Percentiles rank a stretch among this genome's conserved stretches.
These are phyloP conservation scores for Caenorhabditis brenneri DNA, from an alignment of 1,140 invertebrate species.

Conservation along the genomic window DNA sequence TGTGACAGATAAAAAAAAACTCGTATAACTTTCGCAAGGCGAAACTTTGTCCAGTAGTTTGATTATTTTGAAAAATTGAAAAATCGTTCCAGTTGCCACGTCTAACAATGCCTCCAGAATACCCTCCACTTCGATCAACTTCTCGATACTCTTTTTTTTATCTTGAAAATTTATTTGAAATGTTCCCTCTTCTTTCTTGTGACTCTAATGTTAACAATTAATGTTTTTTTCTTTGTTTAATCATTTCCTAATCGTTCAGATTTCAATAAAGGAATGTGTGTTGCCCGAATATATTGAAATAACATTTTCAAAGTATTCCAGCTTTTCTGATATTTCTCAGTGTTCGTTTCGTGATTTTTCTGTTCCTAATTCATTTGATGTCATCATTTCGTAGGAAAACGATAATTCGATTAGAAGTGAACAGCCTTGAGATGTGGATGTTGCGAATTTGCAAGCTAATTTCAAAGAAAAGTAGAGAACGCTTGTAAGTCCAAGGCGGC, in stretches of 20 bases:
- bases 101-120: neutral
- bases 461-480: constrained; percentile 10
- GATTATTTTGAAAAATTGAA: too few species aligned
- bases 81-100: neutral
- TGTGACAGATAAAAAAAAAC: too few species aligned
- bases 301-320: neutral
- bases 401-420: constrained; percentile 32
- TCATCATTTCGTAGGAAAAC: neutral
- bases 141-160: neutral
- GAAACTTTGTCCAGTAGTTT: too few species aligned
- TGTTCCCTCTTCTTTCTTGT: too few species aligned
- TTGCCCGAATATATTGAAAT: too few species aligned
- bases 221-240: neutral
- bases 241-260: too few species aligned
- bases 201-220: too few species aligned
- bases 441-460: neutral
- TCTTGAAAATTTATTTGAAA: too few species aligned
- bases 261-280: too few species aligned
- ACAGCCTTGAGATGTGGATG: neutral
- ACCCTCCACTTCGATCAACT: neutral
- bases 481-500: too few species aligned
- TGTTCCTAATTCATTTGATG: neutral
- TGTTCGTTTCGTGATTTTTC: neutral
- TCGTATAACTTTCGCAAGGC: too few species aligned
- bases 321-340: neutral